A percentile compares a stretch with the other conserved stretches of the same genome.
Conservation (phyloP, 2,113 vertebrate genomes). For the Gracilinanus agilis region DNA sequence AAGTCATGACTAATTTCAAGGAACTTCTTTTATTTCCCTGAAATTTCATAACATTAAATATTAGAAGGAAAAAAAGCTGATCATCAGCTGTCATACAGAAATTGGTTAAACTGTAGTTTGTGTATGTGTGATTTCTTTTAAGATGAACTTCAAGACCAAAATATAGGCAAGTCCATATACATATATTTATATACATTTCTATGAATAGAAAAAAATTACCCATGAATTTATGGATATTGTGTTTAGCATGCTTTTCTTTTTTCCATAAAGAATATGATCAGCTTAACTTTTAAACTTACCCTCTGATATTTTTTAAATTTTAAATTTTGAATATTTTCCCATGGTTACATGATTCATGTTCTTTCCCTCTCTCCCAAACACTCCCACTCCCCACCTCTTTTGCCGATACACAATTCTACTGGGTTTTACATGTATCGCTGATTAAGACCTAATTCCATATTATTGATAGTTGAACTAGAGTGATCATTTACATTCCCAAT, state of each 20-base stretch:
- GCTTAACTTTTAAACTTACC: neutral
- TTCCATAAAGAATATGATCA: neutral
- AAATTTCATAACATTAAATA: neutral
- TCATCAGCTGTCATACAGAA: neutral
- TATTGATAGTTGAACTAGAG: too few relatives aligned
- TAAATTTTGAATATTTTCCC: too few relatives aligned
- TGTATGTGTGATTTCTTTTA: neutral
- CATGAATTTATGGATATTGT: neutral
- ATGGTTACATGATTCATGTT: too few relatives aligned
- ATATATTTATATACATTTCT: neutral
- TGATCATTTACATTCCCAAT: too few relatives aligned
- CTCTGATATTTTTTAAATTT: neutral
- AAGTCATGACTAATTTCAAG: neutral
- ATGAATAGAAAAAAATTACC: neutral
- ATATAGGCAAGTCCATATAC: neutral
- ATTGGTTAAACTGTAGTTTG: neutral
- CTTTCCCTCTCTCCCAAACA: too few relatives aligned
- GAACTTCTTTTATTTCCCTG: neutral
- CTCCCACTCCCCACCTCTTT: too few relatives aligned
- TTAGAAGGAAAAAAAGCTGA: neutral
- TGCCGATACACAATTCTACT: too few relatives aligned
- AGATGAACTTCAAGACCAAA: neutral
- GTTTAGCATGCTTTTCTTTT: neutral
- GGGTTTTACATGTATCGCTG: too few relatives aligned
- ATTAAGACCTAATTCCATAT: too few relatives aligned